Base-by-base conservation (phyloP, 2,113 vertebrate genomes). In the Chionis minor region DNA sequence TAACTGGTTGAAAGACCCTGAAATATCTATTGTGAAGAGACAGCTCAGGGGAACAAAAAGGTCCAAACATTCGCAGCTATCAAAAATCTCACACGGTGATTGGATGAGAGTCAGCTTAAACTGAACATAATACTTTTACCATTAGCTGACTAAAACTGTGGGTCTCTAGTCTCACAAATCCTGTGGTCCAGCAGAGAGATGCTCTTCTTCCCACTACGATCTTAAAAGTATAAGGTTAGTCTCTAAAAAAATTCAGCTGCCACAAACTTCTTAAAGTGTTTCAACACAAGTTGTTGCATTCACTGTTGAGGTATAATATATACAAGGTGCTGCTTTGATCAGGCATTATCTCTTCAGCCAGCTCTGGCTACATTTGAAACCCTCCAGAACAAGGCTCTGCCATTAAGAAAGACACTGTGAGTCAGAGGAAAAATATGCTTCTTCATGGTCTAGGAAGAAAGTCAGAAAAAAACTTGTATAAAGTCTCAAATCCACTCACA, bases 1-100 rank as follows among this genome's bases (percentile, higher is more conserved):
- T 89, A 96, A 96, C 94, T 97, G 95, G 86, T 80, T 96, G 95
- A 91, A 96, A 97, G 96, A 96, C 81, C 86, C 84, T 91, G 49
- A 95, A 95, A 88, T 69, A 78, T 95, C 89, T 92, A 77, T 96
- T 92, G 78, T 71, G 81, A 51, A n/a, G 77, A 92, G 38, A 73
- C n/a, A 75, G 74, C 47, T 77, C 44, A 35, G 79, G 86, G 24
- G 81, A 94, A 65, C 17, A 81, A 83, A 95, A 95, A 22, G 35
- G 84, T 73, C 81, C 83, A 84, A 92, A 88, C n/a, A 78, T 30
- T 42, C 8, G 1, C 14, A 88, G 75, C 66, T 81, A 62, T 66
- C 61, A 79, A 38, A 86, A 74, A 90, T 72, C 88, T 40, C 90
- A 35, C 71, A 14, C 1, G 0, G 5, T 4, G 58, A 40, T 1